phyloP scores from a whole-genome alignment of 1,140 invertebrate species.

The Harpegnathos saltator region DNA sequence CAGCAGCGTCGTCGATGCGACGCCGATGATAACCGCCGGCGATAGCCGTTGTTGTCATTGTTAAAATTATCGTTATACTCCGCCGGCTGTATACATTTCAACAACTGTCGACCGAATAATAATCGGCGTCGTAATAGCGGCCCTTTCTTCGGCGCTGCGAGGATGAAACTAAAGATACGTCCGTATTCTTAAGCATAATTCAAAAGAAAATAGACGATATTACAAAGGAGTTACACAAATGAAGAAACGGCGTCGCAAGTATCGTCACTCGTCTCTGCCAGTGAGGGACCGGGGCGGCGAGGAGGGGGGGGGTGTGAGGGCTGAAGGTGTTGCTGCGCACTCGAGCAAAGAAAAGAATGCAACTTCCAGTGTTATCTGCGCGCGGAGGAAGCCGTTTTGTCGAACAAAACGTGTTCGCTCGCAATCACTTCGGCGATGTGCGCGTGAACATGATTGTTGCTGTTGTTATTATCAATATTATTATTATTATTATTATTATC shows the following conservation, averaged over 20 bases:
- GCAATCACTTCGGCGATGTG: background rate
- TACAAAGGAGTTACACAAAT: background rate
- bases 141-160: background rate
- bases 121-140: background rate
- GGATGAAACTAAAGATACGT: background rate
- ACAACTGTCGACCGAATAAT: background rate
- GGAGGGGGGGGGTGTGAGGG: too few relatives aligned
- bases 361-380: constrained; percentile 22
- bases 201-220: constrained; percentile 11
- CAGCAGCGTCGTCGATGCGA: too few relatives aligned
- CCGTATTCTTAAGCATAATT: background rate
- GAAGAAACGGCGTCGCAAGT: background rate
- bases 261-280: background rate
- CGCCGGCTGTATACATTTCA: background rate
- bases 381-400: constrained; percentile 2
- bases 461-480: too few relatives aligned
- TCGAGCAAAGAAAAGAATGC: background rate
- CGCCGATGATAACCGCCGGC: background rate
- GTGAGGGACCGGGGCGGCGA: too few relatives aligned
- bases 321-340: background rate
- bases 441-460: background rate
- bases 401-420: background rate
- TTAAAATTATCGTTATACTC: constrained; percentile 35
- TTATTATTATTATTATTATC: too few relatives aligned
- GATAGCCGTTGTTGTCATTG: background rate